Conservation (phyloP, 23 tunicate species). For the Diplosoma virens region DNA sequence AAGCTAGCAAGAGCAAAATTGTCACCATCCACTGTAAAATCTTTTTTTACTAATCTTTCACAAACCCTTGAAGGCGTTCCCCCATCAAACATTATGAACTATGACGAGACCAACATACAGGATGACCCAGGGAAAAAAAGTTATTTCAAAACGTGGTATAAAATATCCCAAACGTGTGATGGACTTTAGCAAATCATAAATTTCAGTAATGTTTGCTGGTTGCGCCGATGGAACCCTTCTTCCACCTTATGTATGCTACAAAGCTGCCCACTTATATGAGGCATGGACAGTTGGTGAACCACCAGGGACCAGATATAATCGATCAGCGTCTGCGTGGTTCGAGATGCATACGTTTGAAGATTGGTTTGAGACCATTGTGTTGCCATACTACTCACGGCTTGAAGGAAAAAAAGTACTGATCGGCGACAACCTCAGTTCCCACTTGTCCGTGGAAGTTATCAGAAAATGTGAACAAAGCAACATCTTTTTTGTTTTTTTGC, state of each 20-base stretch:
- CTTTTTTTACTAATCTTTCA: too few species aligned
- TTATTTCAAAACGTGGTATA: not conserved
- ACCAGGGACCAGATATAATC: not conserved
- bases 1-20: too few species aligned
- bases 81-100: not conserved
- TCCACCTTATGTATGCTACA: constrained; percentile 1
- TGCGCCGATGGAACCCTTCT: constrained; percentile 6
- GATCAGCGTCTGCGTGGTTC: not conserved
- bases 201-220: constrained; percentile 21
- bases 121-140: constrained; percentile 26
- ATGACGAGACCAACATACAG: constrained; percentile 21
- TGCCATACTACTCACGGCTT: not conserved
- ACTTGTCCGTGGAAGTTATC: not conserved
- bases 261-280: not conserved
- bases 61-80: not conserved
- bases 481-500: not conserved
- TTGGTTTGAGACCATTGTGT: not conserved
- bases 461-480: not conserved
- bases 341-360: not conserved
- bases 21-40: too few species aligned
- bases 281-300: not conserved
- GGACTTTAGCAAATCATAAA: not conserved
- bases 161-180: constrained; percentile 6
- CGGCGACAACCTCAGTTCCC: not conserved
- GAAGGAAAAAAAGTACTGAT: not conserved